Evolutionary conservation across 2,888 invertebrate species (phyloP).

Genomic region (Troides oblongomaculatus): DNA sequence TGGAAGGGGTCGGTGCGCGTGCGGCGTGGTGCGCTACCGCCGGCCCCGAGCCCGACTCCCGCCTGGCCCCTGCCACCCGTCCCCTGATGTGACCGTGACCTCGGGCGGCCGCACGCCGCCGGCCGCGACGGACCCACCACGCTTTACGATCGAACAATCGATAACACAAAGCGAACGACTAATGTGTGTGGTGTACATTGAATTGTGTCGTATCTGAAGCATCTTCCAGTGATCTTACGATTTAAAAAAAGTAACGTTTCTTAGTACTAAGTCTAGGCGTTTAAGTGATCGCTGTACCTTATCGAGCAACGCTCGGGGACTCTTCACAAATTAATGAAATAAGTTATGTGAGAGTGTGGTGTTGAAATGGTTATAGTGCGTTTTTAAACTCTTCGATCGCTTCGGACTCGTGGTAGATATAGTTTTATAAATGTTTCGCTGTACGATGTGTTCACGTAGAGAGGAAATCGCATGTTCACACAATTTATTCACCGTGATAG

Average conservation of each 20-base stretch:
- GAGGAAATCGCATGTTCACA: conserved; percentile 62
- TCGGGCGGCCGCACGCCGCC: conserved; percentile 26
- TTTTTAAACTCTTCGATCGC: conserved; percentile 60
- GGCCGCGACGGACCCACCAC: conserved; percentile 39
- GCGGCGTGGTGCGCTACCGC: not conserved
- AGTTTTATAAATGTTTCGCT: conserved; percentile 71
- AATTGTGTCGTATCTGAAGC: conserved; percentile 59
- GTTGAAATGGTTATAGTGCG: conserved; percentile 58
- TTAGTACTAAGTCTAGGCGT: conserved; percentile 65
- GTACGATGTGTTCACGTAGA: conserved; percentile 76
- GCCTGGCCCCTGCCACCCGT: conserved; percentile 1
- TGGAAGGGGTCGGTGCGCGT: not conserved
- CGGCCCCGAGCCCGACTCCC: not conserved
- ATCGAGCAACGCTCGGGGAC: conserved; percentile 62
- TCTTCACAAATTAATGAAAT: conserved; percentile 73
- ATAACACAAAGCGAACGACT: conserved; percentile 53
- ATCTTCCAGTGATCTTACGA: conserved; percentile 77
- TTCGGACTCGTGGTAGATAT: conserved; percentile 68
- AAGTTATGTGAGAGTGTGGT: conserved; percentile 63
- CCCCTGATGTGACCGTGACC: conserved; percentile 41
- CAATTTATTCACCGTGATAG: conserved; percentile 55
- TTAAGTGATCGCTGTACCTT: conserved; percentile 71
- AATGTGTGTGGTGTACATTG: conserved; percentile 50
- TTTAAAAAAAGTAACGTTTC: conserved; percentile 57
- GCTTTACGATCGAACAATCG: conserved; percentile 44